Evolutionary conservation across 2,888 invertebrate genomes (phyloP), one percentile per base, ranked within the genome.

Genomic region (Scelioninae gen. 1): DNA sequence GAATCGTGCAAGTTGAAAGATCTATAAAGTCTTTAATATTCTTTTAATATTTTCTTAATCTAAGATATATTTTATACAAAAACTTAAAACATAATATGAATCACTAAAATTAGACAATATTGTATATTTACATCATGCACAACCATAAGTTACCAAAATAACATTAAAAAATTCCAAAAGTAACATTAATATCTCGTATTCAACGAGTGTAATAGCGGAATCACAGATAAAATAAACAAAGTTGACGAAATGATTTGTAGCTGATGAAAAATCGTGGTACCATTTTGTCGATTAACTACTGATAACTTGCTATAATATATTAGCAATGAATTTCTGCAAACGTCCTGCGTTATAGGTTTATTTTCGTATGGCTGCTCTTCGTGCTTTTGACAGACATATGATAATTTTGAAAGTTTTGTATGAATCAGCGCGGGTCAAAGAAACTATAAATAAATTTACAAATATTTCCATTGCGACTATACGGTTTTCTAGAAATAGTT

Each of bases 371-470:
- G 6, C 53, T 45, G 32, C 55, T 43, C 32, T 10, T 49, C 60
- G 43, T 6, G 38, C 62, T 23, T 74, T 51, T 66, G 66, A 76
- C 76, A 66, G 76, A 65, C 65, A 60, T 68, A 76, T 13, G 60
- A 68, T 66, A 58, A 75, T 75, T 76, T 66, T 51, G 60, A 76
- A 68, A 68, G 76, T 68, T 68, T 68, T 77, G 76, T 77, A 68
- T 68, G 76, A 77, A 68, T 77, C 68, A 77, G 60, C 62, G 62
- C 60, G 58, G 76, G 76, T 77, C 76, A 77, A 68, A 77, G 76
- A 77, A 77, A 77, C 76, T 77, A 77, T 77, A 77, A 77, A 77
- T 77, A 77, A 60, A 68, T 68, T 60, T 51, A 77, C 76, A 68
- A 77, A 77, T 45, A 77, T 68, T 77, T 77, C 62, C 51, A 65